phyloP scores from a whole-genome alignment of 2,113 vertebrate genomes.

The Daphoenositta chrysoptera region DNA sequence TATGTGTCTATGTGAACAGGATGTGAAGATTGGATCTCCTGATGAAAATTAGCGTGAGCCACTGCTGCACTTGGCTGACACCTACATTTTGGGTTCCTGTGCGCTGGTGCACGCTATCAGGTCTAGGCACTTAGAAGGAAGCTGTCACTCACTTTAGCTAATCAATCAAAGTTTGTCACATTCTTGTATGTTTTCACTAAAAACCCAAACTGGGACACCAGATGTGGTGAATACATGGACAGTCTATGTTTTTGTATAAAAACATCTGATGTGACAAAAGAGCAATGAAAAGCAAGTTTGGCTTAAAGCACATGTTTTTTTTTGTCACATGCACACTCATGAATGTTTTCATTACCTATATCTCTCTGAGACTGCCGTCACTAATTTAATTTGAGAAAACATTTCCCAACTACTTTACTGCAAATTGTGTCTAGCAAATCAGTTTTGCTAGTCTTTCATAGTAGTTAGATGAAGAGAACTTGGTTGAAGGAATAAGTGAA shows the following conservation, averaged over 20 bases:
- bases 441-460: background rate
- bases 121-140: constrained; percentile 38
- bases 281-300: constrained; percentile 44
- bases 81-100: constrained; percentile 21
- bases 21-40: constrained; percentile 54
- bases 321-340: background rate
- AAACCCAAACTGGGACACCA: constrained; percentile 64
- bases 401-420: background rate
- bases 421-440: background rate
- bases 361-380: background rate
- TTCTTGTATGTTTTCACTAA: constrained; percentile 62
- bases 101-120: background rate
- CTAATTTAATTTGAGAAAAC: constrained; percentile 42
- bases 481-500: background rate
- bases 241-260: constrained; percentile 60
- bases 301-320: background rate
- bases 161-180: constrained; percentile 66
- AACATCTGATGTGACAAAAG: constrained; percentile 62
- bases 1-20: constrained; percentile 1
- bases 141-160: constrained; percentile 57
- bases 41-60: constrained; percentile 42
- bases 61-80: constrained; percentile 53
- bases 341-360: constrained; percentile 40
- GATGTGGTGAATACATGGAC: constrained; percentile 63
- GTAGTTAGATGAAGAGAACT: background rate